These are phyloP conservation scores for Desmophyllum pertusum DNA, from an alignment of 92 coral and sea anemone genomes.

Conservation along the genomic window DNA sequence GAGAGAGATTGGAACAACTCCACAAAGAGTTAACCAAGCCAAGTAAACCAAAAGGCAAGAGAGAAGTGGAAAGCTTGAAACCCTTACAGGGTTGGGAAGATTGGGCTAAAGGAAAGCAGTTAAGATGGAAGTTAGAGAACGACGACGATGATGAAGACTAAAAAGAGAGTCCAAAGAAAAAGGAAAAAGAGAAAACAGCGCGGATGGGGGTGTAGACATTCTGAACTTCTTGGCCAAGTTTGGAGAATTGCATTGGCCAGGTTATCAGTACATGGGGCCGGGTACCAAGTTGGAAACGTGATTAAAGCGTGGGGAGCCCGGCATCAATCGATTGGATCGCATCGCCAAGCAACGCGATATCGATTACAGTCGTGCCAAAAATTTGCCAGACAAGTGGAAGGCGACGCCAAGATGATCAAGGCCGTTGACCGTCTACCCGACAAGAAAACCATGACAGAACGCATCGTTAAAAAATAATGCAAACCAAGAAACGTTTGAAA, in stretches of 20 bases:
- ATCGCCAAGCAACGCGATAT: not conserved
- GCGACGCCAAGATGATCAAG: not conserved
- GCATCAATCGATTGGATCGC: not conserved
- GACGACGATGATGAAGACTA: too few relatives aligned
- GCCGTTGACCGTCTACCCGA: not conserved
- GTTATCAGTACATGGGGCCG: not conserved
- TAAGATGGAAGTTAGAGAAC: too few relatives aligned
- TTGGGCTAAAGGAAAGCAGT: too few relatives aligned
- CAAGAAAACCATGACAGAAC: not conserved
- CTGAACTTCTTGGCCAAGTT: not conserved
- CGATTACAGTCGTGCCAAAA: not conserved
- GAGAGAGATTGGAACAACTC: too few relatives aligned
- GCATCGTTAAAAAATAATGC: not conserved
- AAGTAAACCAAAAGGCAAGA: too few relatives aligned
- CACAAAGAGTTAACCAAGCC: too few relatives aligned
- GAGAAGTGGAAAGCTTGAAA: too few relatives aligned
- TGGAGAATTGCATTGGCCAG: not conserved
- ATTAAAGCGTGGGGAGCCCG: not conserved
- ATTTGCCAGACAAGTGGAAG: not conserved
- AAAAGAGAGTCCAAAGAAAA: too few relatives aligned
- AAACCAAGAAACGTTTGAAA: not conserved
- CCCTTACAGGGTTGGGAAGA: too few relatives aligned
- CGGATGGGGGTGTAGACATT: not conserved
- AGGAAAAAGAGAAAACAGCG: not conserved
- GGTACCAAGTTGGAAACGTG: not conserved